Conservation (phyloP, 2,888 invertebrate species). For the Patella caerulea region DNA sequence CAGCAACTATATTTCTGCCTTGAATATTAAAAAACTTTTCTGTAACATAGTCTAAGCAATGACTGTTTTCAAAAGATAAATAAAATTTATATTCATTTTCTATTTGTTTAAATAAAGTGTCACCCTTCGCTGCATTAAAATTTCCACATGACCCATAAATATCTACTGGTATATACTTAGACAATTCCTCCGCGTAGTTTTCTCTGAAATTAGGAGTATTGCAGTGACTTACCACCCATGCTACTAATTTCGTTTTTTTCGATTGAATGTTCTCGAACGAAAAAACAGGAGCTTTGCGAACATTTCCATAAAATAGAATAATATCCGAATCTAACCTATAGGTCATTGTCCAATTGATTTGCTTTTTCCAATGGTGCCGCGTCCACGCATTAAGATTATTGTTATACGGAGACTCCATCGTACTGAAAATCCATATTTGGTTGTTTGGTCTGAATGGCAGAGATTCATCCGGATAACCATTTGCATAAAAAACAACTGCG, state of each 20-base stretch:
- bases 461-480: too few relatives aligned
- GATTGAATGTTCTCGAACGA: too few relatives aligned
- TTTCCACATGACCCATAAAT: constrained; percentile 23
- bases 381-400: not conserved
- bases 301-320: not conserved
- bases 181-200: constrained; percentile 21
- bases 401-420: constrained; percentile 11
- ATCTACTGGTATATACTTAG: constrained; percentile 18
- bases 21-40: constrained; percentile 87
- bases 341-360: constrained; percentile 17
- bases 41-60: constrained; percentile 95
- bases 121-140: too few relatives aligned
- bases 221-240: constrained; percentile 33
- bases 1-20: too few relatives aligned
- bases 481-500: too few relatives aligned
- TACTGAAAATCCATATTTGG: constrained; percentile 15
- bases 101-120: too few relatives aligned
- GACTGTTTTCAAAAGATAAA: constrained; percentile 96
- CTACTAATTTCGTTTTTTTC: constrained; percentile 13
- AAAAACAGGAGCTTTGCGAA: not conserved
- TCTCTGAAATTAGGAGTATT: constrained; percentile 13
- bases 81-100: constrained; percentile 93
- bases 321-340: constrained; percentile 14
- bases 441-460: not conserved
- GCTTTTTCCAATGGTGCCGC: not conserved